phyloP scores from a whole-genome alignment of 2,797 vertebrate species.

The Lutjanus campechanus region DNA sequence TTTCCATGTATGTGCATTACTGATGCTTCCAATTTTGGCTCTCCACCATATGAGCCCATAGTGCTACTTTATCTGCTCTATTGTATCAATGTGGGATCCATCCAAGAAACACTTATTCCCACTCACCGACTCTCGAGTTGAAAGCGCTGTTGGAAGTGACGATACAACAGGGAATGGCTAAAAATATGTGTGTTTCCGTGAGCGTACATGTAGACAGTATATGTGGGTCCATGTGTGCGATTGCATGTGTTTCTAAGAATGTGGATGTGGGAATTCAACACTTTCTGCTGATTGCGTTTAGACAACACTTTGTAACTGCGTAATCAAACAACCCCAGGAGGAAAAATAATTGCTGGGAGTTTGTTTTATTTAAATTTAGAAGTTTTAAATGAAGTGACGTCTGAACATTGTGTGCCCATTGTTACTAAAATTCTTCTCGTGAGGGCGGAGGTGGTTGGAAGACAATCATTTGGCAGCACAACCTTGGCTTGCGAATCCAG shows the following conservation, averaged over 20 bases:
- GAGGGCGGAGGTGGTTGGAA: conserved; percentile 40
- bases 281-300: conserved; percentile 48
- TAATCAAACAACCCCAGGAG: conserved; percentile 36
- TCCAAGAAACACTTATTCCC: conserved; percentile 79
- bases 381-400: conserved; percentile 46
- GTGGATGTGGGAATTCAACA: conserved; percentile 67
- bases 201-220: conserved; percentile 10
- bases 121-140: conserved; percentile 67
- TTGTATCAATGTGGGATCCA: conserved; percentile 72
- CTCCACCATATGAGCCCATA: conserved; percentile 50
- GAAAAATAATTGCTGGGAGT: conserved; percentile 44
- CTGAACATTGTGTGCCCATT: conserved; percentile 14
- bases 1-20: conserved; percentile 15
- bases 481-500: not conserved
- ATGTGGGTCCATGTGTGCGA: not conserved
- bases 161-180: conserved; percentile 54
- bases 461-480: conserved; percentile 41
- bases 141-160: conserved; percentile 57
- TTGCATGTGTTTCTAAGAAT: conserved; percentile 29
- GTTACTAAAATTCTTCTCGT: conserved; percentile 28
- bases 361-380: conserved; percentile 32
- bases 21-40: conserved; percentile 55
- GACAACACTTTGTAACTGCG: conserved; percentile 46
- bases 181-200: conserved; percentile 57
- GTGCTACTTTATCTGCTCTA: conserved; percentile 61